Evolutionary conservation across 2,797 vertebrate genomes (phyloP), one percentile per base, ranked within the genome.

Genomic region (Lepilemur septentrionalis): DNA sequence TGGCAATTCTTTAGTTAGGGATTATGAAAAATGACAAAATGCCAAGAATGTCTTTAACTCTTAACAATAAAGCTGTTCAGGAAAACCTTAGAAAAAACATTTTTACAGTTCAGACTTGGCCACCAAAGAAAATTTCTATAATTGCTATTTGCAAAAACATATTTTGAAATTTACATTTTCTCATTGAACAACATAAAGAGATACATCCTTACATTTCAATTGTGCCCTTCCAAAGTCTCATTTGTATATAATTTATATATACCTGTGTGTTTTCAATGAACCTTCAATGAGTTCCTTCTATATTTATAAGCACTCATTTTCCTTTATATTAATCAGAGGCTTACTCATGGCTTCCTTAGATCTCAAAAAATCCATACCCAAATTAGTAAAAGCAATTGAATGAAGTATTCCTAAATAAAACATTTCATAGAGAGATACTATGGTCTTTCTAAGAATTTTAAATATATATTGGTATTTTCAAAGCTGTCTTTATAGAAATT

Each of bases 21-120:
- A 88, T 92, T 94, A 82, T 57, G 69, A 95, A 81, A 72, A 94
- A 95, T 79, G 79, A 69, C 41, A 93, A 96, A 88, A 84, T 61
- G 50, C 76, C 41, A 93, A 88, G 38, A 92, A 82, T 52, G 41
- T 23, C 82, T 91, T 92, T 80, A 81, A 65, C 15, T 28, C 38
- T 48, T 89, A 86, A 48, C 35, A 69, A 94, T 11, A 96, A 63
- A 85, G 20, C 57, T 89, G 9, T 65, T 89, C 17, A 90, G n/a
- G 28, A 89, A 94, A 95, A 14, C 7, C 35, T 93, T 52, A 92
- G 69, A 38, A 86, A 93, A 91, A 15, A 5, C 50, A 80, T 43
- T 63, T 89, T 84, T 65, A 23, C 84, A 25, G 35, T 35, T 96
- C 57, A 84, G 17, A 70, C 9, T 80, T 30, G 65, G 38, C 32